These are phyloP conservation scores for Neodiprion pinetum DNA, from an alignment of 1,140 invertebrate species.

Conservation along the genomic window DNA sequence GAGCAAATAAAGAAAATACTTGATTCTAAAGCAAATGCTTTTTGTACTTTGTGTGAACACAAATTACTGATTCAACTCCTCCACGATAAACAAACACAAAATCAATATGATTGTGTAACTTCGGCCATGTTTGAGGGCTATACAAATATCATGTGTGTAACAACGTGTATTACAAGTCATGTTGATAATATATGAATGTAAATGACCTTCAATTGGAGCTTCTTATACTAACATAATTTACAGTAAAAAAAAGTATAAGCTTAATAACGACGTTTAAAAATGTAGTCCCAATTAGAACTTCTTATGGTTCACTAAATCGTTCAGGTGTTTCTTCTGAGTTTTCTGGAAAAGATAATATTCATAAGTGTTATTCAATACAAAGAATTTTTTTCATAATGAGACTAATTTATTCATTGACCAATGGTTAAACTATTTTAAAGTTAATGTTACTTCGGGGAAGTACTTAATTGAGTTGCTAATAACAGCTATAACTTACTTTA, in stretches of 20 bases:
- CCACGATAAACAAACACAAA: background rate
- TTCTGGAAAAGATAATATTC: background rate
- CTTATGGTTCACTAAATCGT: too few relatives aligned
- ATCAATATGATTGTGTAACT: background rate
- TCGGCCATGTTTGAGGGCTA: too few relatives aligned
- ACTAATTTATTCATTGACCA: background rate
- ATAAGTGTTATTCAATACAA: background rate
- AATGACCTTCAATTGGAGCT: too few relatives aligned
- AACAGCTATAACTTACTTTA: conserved; percentile 33
- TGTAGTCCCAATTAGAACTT: too few relatives aligned
- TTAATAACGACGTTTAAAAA: too few relatives aligned
- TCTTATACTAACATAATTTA: too few relatives aligned
- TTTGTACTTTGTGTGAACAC: background rate
- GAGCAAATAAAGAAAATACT: background rate
- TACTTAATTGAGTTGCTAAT: background rate
- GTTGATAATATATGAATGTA: too few relatives aligned
- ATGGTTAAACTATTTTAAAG: background rate
- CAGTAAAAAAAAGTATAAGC: too few relatives aligned
- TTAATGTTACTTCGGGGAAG: background rate
- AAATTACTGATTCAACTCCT: too few relatives aligned
- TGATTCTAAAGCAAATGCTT: background rate
- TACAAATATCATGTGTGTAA: background rate
- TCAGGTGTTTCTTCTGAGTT: background rate
- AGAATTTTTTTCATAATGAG: background rate
- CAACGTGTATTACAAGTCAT: background rate